These are phyloP conservation scores for Macrophya annulata DNA, from an alignment of 2,888 invertebrate genomes.

Conservation along the genomic window DNA sequence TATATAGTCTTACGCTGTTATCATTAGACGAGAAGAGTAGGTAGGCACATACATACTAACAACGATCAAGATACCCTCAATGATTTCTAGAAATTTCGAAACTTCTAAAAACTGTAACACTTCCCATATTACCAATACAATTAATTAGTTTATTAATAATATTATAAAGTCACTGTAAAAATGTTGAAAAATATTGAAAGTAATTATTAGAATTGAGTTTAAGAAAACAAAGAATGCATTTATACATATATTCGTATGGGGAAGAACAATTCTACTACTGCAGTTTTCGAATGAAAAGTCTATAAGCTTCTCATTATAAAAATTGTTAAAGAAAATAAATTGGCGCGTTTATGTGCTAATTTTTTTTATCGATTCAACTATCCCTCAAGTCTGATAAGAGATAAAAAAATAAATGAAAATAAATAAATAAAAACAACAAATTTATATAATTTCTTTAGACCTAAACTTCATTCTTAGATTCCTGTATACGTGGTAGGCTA, in stretches of 20 bases:
- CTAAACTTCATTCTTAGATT: slow-evolving; percentile 28
- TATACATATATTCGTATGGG: not conserved
- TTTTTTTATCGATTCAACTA: too few species aligned
- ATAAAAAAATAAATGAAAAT: too few species aligned
- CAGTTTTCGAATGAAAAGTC: too few species aligned
- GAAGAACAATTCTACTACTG: too few species aligned
- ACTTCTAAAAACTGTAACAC: not conserved
- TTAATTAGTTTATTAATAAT: not conserved
- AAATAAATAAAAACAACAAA: not conserved
- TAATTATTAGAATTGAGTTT: too few species aligned
- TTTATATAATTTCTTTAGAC: not conserved
- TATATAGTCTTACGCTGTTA: not conserved
- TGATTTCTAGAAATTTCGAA: not conserved
- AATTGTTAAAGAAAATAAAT: not conserved
- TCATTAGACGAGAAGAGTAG: not conserved
- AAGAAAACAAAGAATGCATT: not conserved
- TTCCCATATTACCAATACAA: not conserved
- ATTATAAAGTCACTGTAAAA: not conserved
- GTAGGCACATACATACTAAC: not conserved
- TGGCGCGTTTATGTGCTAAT: too few species aligned
- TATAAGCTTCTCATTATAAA: too few species aligned
- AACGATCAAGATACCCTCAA: not conserved
- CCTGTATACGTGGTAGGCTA: not conserved
- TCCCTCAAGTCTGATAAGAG: too few species aligned
- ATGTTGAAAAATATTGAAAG: not conserved